These are phyloP conservation scores for Plestiodon gilberti DNA, from an alignment of 2,113 vertebrate species.

Conservation along the genomic window DNA sequence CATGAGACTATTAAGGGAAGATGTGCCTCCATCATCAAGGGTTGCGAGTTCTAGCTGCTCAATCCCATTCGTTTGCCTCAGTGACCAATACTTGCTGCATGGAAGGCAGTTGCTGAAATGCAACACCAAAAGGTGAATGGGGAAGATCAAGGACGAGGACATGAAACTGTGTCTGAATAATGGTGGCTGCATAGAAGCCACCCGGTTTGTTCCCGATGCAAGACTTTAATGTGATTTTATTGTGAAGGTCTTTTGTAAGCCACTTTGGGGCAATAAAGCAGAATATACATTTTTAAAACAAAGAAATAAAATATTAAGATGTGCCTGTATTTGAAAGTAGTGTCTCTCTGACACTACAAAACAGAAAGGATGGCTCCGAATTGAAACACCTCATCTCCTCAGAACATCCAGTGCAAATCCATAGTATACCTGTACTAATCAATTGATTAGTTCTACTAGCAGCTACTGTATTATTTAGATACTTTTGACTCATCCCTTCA, in stretches of 20 bases:
- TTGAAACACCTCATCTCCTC: not conserved
- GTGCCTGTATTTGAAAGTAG: not conserved
- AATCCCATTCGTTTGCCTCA: not conserved
- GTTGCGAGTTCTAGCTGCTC: not conserved
- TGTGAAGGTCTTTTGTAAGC: too few species aligned
- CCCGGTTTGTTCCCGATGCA: too few species aligned
- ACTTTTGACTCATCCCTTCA: too few species aligned
- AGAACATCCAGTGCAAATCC: not conserved
- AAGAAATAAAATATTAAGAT: too few species aligned
- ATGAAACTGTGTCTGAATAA: not conserved
- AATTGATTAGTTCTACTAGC: not conserved
- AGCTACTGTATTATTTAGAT: not conserved
- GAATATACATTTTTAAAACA: too few species aligned
- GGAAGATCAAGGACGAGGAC: not conserved
- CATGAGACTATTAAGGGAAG: not conserved
- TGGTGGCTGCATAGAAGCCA: not conserved
- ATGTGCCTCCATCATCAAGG: not conserved
- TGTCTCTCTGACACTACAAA: not conserved
- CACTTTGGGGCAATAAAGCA: too few species aligned
- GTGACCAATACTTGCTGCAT: not conserved
- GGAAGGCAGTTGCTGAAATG: not conserved
- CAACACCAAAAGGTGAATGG: not conserved
- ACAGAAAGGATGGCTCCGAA: not conserved
- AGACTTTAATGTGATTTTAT: too few species aligned
- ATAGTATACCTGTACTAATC: not conserved